phyloP scores from a whole-genome alignment of 2,113 vertebrate genomes.

The Neogobius melanostomus region DNA sequence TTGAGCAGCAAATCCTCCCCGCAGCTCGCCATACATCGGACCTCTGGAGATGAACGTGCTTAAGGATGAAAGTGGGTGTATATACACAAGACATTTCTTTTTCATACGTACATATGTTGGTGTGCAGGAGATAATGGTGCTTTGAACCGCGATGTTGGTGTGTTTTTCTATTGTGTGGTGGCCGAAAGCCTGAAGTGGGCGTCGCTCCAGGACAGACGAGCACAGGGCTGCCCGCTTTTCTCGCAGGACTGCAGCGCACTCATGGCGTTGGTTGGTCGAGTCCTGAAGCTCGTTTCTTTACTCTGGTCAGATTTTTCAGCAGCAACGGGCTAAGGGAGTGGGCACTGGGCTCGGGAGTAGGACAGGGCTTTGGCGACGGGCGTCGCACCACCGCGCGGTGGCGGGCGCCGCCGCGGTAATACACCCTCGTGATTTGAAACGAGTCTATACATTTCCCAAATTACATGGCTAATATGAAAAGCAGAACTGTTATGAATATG shows the following conservation, averaged over 20 bases:
- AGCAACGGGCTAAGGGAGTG: background rate
- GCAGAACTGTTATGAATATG: slow-evolving; percentile 13
- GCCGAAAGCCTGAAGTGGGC: slow-evolving; percentile 75
- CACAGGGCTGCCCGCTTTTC: slow-evolving; percentile 68
- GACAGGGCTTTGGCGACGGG: slow-evolving; percentile 43
- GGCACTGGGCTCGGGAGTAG: too few relatives aligned
- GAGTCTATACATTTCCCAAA: slow-evolving; percentile 21
- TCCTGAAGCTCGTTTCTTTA: slow-evolving; percentile 1
- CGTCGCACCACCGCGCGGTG: slow-evolving; percentile 42
- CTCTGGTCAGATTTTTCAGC: background rate
- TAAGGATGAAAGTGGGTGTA: slow-evolving; percentile 68
- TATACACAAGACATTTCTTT: slow-evolving; percentile 17
- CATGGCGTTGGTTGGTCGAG: slow-evolving; percentile 43
- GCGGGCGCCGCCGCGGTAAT: slow-evolving; percentile 53
- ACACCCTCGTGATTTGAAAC: slow-evolving; percentile 22
- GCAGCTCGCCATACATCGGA: slow-evolving; percentile 63
- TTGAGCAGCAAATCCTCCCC: slow-evolving; percentile 62
- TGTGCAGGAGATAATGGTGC: slow-evolving; percentile 17
- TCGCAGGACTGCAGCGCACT: slow-evolving; percentile 60
- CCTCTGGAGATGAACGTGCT: slow-evolving; percentile 48
- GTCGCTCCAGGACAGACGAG: slow-evolving; percentile 75
- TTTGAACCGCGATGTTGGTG: slow-evolving; percentile 39
- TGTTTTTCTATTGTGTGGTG: slow-evolving; percentile 69
- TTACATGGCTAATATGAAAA: background rate
- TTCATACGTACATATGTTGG: background rate